Percentiles rank a stretch among this genome's conserved stretches.
These are phyloP conservation scores for Elaeidobius kamerunicus DNA, from an alignment of 2,888 invertebrate species.

Conservation along the genomic window DNA sequence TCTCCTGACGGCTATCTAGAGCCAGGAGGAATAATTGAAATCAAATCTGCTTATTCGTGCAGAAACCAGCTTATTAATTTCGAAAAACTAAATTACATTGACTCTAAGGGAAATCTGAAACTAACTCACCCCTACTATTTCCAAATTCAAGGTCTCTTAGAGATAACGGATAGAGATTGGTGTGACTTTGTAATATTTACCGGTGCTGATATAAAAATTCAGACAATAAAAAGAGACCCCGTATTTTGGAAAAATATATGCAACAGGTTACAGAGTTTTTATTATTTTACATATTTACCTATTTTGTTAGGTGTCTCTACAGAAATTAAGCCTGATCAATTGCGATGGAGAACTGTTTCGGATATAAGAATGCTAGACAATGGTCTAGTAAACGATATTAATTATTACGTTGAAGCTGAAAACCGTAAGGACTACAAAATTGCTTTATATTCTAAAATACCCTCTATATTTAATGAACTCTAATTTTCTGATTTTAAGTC, in stretches of 20 bases:
- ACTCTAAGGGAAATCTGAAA: not conserved
- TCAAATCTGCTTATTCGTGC: not conserved
- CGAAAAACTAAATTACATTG: not conserved
- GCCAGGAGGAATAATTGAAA: not conserved
- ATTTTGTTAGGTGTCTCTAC: not conserved
- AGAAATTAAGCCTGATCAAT: not conserved
- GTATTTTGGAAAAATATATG: not conserved
- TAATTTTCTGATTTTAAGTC: not conserved
- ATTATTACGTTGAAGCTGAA: not conserved
- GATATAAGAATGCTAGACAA: not conserved
- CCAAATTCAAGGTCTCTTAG: not conserved
- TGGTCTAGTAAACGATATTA: not conserved
- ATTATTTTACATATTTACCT: not conserved
- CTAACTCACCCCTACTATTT: not conserved
- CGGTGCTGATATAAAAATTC: not conserved
- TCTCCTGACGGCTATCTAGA: not conserved
- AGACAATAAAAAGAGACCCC: not conserved
- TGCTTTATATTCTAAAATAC: not conserved
- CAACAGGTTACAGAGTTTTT: not conserved
- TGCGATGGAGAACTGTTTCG: not conserved
- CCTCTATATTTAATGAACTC: not conserved
- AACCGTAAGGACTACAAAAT: not conserved
- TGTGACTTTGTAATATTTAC: slow-evolving; percentile 2
- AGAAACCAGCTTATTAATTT: not conserved
- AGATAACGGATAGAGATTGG: not conserved